Evolutionary conservation across 2,113 vertebrate species (phyloP).

Genomic region (Eurystomus gularis): DNA sequence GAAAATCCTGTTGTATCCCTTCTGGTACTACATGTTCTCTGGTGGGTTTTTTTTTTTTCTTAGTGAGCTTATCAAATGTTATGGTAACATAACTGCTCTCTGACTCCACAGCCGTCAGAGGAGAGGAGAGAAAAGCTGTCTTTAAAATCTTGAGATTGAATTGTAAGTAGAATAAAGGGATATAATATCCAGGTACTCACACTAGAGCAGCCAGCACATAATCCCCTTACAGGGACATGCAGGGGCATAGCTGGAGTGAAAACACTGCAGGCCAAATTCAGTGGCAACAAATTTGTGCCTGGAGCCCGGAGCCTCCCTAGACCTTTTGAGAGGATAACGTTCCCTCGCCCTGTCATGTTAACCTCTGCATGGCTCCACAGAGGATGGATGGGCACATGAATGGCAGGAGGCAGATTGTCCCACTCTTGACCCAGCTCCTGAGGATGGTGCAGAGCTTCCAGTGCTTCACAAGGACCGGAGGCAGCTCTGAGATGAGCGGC

Average conservation of each 20-base stretch:
- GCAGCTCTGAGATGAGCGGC: neutral
- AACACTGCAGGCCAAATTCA: neutral
- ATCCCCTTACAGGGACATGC: neutral
- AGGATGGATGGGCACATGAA: fast-evolving
- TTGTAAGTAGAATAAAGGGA: neutral
- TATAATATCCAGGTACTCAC: neutral
- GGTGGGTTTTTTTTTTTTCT: neutral
- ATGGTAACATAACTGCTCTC: neutral
- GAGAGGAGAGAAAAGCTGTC: neutral
- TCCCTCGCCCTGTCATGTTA: fast-evolving
- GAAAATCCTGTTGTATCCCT: neutral
- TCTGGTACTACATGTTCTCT: neutral
- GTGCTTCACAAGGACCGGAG: neutral
- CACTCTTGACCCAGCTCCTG: neutral
- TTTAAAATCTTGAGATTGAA: neutral
- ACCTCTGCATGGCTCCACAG: neutral
- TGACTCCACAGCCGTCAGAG: fast-evolving
- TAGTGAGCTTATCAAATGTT: neutral
- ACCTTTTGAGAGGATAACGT: fast-evolving
- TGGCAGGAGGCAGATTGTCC: neutral
- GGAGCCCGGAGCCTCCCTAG: neutral
- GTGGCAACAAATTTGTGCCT: neutral
- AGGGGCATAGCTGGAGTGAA: neutral
- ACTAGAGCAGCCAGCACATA: neutral
- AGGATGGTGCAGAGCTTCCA: neutral